These are phyloP conservation scores for Bombus difficillimus DNA, from an alignment of 1,140 invertebrate genomes.

Conservation along the genomic window DNA sequence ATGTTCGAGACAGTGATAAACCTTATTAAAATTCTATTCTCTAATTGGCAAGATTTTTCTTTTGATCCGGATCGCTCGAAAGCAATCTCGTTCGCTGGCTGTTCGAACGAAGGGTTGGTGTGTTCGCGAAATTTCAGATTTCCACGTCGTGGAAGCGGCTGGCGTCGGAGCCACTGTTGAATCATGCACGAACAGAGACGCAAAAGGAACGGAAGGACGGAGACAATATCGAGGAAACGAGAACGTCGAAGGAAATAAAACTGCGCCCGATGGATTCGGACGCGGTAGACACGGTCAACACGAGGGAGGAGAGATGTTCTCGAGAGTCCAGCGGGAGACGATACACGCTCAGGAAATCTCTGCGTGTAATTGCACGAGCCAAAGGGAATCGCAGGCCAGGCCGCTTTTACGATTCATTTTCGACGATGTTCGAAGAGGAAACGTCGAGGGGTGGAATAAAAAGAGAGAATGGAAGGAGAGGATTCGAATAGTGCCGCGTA, in stretches of 20 bases:
- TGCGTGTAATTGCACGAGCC: conserved; percentile 37
- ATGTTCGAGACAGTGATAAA: neutral
- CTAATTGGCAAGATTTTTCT: conserved; percentile 1
- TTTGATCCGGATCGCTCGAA: neutral
- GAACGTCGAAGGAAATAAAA: conserved; percentile 52
- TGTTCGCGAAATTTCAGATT: conserved; percentile 2
- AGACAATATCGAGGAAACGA: conserved; percentile 50
- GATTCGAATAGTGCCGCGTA: neutral
- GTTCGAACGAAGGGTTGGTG: neutral
- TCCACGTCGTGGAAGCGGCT: conserved; percentile 5
- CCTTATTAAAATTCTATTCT: neutral
- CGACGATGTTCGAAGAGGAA: neutral
- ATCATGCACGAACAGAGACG: conserved; percentile 34
- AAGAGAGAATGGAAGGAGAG: neutral
- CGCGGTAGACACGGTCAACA: conserved; percentile 34
- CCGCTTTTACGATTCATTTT: conserved; percentile 45
- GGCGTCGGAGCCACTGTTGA: neutral
- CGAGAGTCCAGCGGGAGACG: conserved; percentile 22
- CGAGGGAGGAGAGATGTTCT: neutral
- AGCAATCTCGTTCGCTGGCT: conserved; percentile 18
- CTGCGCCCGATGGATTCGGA: neutral
- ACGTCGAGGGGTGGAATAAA: neutral
- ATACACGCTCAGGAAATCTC: conserved; percentile 28
- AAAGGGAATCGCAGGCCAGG: neutral
- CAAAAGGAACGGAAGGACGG: neutral